Percentiles rank a stretch among this genome's conserved stretches.
Evolutionary conservation across 1,140 invertebrate genomes (phyloP).

Genomic region (Trichomalopsis sarcophagae): DNA sequence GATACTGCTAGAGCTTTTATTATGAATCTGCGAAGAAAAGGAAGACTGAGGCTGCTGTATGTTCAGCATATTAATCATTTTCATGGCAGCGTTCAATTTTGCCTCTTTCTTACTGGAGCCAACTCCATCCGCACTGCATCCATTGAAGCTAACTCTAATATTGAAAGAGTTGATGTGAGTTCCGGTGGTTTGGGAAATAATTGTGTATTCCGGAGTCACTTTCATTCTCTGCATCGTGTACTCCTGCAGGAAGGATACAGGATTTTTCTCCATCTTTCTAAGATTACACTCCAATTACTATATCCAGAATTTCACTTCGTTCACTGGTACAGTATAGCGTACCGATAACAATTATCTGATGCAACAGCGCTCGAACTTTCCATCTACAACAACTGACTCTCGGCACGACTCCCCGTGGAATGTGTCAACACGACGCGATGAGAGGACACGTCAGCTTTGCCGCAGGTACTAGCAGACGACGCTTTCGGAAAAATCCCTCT

Average conservation of each 20-base stretch:
- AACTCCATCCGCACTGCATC: neutral
- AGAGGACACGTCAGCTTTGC: too few relatives aligned
- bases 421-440: too few relatives aligned
- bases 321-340: too few relatives aligned
- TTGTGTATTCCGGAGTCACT: neutral
- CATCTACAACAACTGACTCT: too few relatives aligned
- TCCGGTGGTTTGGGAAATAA: neutral
- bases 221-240: neutral
- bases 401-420: too few relatives aligned
- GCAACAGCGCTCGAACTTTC: too few relatives aligned
- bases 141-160: neutral
- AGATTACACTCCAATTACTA: neutral
- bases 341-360: too few relatives aligned
- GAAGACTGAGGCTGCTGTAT: neutral
- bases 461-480: too few relatives aligned
- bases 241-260: slow-evolving; percentile 12
- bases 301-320: too few relatives aligned
- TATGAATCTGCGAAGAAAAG: too few relatives aligned
- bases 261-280: slow-evolving; percentile 21
- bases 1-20: too few relatives aligned
- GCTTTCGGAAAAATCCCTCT: too few relatives aligned
- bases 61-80: neutral
- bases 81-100: neutral
- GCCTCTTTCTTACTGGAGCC: slow-evolving; percentile 24
- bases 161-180: neutral